These are phyloP conservation scores for Lepidurus apus DNA, from an alignment of 1,140 invertebrate species.

Conservation along the genomic window DNA sequence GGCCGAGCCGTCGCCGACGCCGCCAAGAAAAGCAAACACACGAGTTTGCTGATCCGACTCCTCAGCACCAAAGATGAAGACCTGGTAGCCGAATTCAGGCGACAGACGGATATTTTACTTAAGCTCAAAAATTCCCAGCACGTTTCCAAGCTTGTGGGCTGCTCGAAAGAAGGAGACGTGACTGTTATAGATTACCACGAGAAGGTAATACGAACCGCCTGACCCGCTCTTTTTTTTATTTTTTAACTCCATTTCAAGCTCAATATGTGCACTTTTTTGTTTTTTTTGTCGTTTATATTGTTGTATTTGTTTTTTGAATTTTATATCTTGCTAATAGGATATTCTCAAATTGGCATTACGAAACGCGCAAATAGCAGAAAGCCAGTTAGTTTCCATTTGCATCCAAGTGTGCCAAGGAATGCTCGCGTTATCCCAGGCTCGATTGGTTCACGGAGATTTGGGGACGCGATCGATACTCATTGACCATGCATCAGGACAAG, in stretches of 20 bases:
- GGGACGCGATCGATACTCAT: constrained; percentile 90
- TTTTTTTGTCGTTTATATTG: too few species aligned
- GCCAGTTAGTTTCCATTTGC: constrained; percentile 65
- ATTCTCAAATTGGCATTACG: neutral
- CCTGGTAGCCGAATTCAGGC: constrained; percentile 71
- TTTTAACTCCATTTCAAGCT: too few species aligned
- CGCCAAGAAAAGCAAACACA: constrained; percentile 26
- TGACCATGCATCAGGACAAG: constrained; percentile 55
- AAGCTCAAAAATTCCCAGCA: constrained; percentile 69
- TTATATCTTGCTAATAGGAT: neutral
- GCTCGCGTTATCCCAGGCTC: constrained; percentile 67
- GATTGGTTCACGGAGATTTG: constrained; percentile 79
- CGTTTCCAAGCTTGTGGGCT: constrained; percentile 67
- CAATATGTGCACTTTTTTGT: too few species aligned
- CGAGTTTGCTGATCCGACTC: constrained; percentile 39
- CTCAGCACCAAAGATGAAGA: constrained; percentile 69
- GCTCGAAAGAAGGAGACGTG: constrained; percentile 74
- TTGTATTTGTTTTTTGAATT: constrained; percentile 42
- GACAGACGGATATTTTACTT: constrained; percentile 78
- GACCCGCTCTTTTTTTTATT: too few species aligned
- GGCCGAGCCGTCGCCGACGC: neutral
- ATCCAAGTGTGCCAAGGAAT: constrained; percentile 78
- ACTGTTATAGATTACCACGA: constrained; percentile 87
- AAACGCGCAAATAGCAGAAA: constrained; percentile 54
- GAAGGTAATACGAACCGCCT: constrained; percentile 58